Conservation (phyloP, 2,797 vertebrate species). For the Pantherophis vulpinus region DNA sequence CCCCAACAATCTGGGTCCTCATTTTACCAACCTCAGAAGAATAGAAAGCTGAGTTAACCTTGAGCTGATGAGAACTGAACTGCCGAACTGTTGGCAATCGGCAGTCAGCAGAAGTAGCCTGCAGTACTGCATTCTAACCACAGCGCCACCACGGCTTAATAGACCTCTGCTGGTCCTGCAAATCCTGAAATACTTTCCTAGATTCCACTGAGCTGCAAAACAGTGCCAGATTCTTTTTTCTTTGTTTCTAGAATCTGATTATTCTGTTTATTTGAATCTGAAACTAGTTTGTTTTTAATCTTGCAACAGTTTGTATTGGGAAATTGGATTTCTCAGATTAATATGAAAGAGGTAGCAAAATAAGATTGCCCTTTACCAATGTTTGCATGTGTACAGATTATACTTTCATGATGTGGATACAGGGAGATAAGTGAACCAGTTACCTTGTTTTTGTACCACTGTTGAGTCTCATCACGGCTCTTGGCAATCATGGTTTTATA, state of each 20-base stretch:
- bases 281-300: not conserved
- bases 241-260: not conserved
- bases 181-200: not conserved
- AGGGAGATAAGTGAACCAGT: not conserved
- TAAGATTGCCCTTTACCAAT: not conserved
- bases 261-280: not conserved
- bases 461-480: conserved; percentile 69
- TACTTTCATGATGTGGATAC: not conserved
- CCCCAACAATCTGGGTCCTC: too few species aligned
- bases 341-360: not conserved
- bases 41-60: too few species aligned
- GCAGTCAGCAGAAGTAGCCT: too few species aligned
- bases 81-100: too few species aligned
- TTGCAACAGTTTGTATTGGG: not conserved
- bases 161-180: not conserved
- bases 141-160: too few species aligned
- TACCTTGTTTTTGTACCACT: conserved; percentile 78
- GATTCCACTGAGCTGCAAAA: not conserved
- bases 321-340: not conserved
- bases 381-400: not conserved
- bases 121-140: too few species aligned
- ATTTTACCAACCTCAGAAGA: too few species aligned
- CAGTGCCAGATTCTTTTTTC: not conserved
- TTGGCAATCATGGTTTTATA: conserved; percentile 68
- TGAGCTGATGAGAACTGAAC: too few species aligned